Conservation (phyloP, 2,888 invertebrate species). For the Liposcelis brunnea region DNA sequence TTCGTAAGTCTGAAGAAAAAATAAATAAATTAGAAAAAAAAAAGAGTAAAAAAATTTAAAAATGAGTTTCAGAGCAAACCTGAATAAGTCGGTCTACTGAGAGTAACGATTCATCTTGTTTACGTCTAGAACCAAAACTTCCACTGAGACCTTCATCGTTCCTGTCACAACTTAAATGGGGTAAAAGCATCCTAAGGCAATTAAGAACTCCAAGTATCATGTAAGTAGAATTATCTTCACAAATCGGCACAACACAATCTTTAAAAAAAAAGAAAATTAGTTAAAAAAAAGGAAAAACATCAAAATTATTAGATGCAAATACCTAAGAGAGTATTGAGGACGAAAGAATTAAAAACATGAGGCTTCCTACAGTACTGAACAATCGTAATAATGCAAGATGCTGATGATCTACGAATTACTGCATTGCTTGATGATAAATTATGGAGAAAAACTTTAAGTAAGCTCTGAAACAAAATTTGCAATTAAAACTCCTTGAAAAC, state of each 20-base stretch:
- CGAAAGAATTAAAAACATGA: slow-evolving; percentile 42
- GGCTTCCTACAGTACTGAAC: slow-evolving; percentile 63
- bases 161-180: slow-evolving; percentile 22
- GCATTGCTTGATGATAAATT: slow-evolving; percentile 42
- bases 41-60: slow-evolving; percentile 11
- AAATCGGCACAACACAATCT: slow-evolving; percentile 39
- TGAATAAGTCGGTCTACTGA: slow-evolving; percentile 26
- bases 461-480: slow-evolving; percentile 30
- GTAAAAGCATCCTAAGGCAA: slow-evolving; percentile 37
- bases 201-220: slow-evolving; percentile 40
- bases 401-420: slow-evolving; percentile 62
- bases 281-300: slow-evolving; percentile 13
- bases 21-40: slow-evolving; percentile 20
- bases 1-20: slow-evolving; percentile 50
- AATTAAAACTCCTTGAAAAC: not conserved
- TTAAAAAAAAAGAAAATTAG: slow-evolving; percentile 21
- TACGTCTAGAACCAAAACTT: slow-evolving; percentile 23
- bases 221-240: slow-evolving; percentile 29
- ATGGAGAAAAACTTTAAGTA: slow-evolving; percentile 46
- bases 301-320: slow-evolving; percentile 6
- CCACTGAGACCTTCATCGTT: slow-evolving; percentile 19
- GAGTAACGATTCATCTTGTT: slow-evolving; percentile 20
- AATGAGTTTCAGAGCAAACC: slow-evolving; percentile 18
- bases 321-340: slow-evolving; percentile 46
- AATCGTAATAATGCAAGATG: slow-evolving; percentile 60